These are phyloP conservation scores for Pollenia amentaria DNA, from an alignment of 2,888 invertebrate species.

Conservation along the genomic window DNA sequence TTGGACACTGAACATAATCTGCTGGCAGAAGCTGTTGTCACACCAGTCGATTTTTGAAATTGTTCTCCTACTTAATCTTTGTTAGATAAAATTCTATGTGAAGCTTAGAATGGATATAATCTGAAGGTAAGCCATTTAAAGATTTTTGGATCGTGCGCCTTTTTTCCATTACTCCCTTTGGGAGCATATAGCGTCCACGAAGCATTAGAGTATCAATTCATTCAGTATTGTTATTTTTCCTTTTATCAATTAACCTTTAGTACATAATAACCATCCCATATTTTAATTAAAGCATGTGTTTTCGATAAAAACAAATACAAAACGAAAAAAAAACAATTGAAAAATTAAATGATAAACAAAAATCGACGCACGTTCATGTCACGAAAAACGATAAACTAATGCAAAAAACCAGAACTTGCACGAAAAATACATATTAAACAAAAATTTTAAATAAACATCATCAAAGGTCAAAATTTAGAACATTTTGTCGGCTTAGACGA, in stretches of 20 bases:
- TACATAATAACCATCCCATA: constrained; percentile 54
- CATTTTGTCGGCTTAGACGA: constrained; percentile 39
- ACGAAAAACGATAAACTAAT: constrained; percentile 10
- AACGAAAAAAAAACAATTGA: background rate
- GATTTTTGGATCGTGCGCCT: constrained; percentile 8
- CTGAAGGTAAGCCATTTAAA: constrained; percentile 58
- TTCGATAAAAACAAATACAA: background rate
- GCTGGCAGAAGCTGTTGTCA: no score
- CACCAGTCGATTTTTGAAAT: constrained; percentile 40
- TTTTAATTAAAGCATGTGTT: constrained; percentile 60
- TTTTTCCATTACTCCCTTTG: no score
- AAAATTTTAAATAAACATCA: constrained; percentile 41
- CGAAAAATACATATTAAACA: background rate
- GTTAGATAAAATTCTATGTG: no score
- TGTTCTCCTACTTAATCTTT: constrained; percentile 18
- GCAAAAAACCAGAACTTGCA: background rate
- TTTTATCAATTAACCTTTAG: background rate
- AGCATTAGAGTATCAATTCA: no score
- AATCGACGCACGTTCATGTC: constrained; percentile 55
- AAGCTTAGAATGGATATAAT: constrained; percentile 58
- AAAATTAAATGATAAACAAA: constrained; percentile 40
- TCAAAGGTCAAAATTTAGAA: constrained; percentile 69
- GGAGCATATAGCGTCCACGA: no score
- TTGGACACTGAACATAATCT: no score
- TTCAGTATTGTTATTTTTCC: no score